Percentiles rank a stretch among this genome's conserved stretches.
Evolutionary conservation across 2,113 vertebrate species (phyloP).

Genomic region (Connochaetes taurinus): DNA sequence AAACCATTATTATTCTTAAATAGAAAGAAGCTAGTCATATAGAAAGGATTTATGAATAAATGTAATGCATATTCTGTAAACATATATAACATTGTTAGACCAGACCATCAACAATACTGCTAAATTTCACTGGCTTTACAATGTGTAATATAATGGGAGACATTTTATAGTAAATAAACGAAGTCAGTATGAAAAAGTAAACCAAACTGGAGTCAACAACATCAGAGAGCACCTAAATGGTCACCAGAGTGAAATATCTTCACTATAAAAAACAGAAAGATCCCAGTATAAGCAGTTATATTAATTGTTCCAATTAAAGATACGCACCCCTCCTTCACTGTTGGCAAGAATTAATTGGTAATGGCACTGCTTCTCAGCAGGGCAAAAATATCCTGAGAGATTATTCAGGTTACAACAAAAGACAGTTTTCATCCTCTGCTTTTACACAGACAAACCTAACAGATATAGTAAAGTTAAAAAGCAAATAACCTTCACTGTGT

Average conservation of each 20-base stretch:
- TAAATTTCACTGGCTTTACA: conserved; percentile 69
- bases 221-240: conserved; percentile 71
- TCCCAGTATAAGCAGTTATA: conserved; percentile 71
- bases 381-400: conserved; percentile 78
- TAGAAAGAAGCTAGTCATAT: conserved; percentile 62
- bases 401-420: conserved; percentile 76
- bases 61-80: conserved; percentile 50
- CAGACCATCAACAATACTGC: conserved; percentile 58
- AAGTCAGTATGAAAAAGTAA: conserved; percentile 70
- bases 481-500: conserved; percentile 62
- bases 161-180: conserved; percentile 68
- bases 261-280: conserved; percentile 61
- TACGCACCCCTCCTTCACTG: conserved; percentile 53
- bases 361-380: conserved; percentile 70
- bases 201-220: conserved; percentile 66
- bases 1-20: conserved; percentile 55
- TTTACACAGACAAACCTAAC: conserved; percentile 75
- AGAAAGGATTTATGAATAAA: conserved; percentile 63
- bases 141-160: conserved; percentile 64
- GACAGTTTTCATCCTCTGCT: conserved; percentile 76
- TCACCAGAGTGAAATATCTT: conserved; percentile 72
- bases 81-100: conserved; percentile 34
- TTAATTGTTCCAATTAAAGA: conserved; percentile 76
- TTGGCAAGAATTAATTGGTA: conserved; percentile 77
- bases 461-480: conserved; percentile 61